Evolutionary conservation across 2,113 vertebrate species (phyloP).

Genomic region (Pomatorhinus ruficollis): DNA sequence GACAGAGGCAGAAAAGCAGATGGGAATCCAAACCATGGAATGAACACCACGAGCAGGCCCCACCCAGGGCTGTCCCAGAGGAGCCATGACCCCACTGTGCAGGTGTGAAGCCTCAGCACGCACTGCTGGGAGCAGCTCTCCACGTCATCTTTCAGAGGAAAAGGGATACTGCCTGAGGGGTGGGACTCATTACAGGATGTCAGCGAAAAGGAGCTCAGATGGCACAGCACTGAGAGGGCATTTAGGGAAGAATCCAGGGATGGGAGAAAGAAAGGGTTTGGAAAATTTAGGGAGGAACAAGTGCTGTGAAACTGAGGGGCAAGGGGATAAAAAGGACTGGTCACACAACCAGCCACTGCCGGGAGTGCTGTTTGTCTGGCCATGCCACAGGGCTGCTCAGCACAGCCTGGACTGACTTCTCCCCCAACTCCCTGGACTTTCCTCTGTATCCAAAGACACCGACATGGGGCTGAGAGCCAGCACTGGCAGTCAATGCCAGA

Average conservation of each 20-base stretch:
- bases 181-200: neutral
- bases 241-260: neutral
- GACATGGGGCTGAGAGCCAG: rapidly evolving
- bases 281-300: neutral
- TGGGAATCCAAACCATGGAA: neutral
- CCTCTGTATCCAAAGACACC: rapidly evolving
- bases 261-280: neutral
- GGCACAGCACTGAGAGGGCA: neutral
- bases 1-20: neutral
- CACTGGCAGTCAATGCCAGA: rapidly evolving
- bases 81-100: rapidly evolving
- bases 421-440: neutral
- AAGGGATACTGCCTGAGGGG: neutral
- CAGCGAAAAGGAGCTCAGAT: neutral
- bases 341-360: neutral
- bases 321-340: neutral
- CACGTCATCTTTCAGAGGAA: neutral
- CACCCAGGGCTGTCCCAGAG: neutral
- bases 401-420: neutral
- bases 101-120: rapidly evolving
- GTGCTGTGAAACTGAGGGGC: rapidly evolving
- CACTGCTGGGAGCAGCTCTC: neutral
- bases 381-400: neutral
- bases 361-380: too few relatives aligned
- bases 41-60: neutral